Evolutionary conservation across 2,113 vertebrate genomes (phyloP).

Genomic region (Triplophysa tibetana): DNA sequence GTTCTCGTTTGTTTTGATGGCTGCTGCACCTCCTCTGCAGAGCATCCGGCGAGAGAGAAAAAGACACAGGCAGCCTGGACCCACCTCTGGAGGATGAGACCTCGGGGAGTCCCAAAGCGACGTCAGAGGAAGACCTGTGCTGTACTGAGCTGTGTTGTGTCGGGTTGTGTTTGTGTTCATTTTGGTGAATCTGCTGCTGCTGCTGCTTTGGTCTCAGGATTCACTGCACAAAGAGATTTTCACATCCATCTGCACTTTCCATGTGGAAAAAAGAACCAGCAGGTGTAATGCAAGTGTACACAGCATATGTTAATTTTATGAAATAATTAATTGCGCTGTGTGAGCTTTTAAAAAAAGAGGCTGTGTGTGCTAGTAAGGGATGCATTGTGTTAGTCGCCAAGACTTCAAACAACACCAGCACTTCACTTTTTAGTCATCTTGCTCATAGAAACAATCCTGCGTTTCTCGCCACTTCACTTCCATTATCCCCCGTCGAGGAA

Average conservation of each 20-base stretch:
- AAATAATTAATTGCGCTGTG: background rate
- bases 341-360: background rate
- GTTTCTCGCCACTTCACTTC: conserved; percentile 56
- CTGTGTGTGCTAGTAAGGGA: conserved; percentile 17
- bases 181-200: conserved; percentile 1
- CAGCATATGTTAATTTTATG: background rate
- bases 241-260: conserved; percentile 7
- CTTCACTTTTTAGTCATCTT: conserved; percentile 54
- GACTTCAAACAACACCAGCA: conserved; percentile 62
- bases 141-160: background rate
- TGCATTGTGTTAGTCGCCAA: conserved; percentile 40
- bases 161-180: conserved; percentile 20
- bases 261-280: background rate
- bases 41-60: background rate
- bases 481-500: conserved; percentile 69
- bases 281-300: conserved; percentile 4
- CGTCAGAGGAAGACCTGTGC: conserved; percentile 40
- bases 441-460: conserved; percentile 61
- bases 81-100: conserved; percentile 33
- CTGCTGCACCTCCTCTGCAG: conserved; percentile 37
- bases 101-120: conserved; percentile 44
- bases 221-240: background rate
- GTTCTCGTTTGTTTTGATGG: background rate
- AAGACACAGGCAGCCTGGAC: conserved; percentile 12
- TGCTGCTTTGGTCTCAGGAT: conserved; percentile 16